Base-by-base conservation (phyloP, 2,113 vertebrate species). In the Damaliscus lunatus region DNA sequence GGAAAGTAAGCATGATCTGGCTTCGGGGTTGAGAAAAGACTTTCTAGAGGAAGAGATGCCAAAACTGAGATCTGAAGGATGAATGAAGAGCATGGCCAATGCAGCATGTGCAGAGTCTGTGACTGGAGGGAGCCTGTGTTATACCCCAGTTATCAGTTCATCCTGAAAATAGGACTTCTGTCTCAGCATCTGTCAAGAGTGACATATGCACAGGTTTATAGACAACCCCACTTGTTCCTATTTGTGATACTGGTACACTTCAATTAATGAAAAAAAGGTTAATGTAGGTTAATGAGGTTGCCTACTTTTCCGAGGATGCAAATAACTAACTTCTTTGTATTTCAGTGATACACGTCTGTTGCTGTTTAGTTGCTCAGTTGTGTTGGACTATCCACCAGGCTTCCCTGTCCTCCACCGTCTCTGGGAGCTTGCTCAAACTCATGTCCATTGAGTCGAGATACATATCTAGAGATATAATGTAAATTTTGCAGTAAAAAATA, bases 401-500 rank as follows among this genome's bases (percentile, higher is more conserved):
- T 74, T 40, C 36, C 21, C 67, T 40, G 21, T 74, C 36, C 36
- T 74, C 40, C 36, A 40, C 11, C 40, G 3, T 40, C 36, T 40
- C 67, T 74, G 21, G n/a, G 67, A 74, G 36, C 36, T 40, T 40
- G 36, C 36, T 74, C 67, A 74, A 40, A 74, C 67, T 25, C 21
- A 74, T 23, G 21, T 23, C 36, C 21, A 74, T 6, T 74, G 36
- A 74, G 36, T 74, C 3, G 0, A 74, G n/a, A 40, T 40, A 23
- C 17, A 71, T 55, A 46, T 40, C 8, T 82, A 91, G 31, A 80
- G 9, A 23, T 81, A 43, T 31, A 83, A 29, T 80, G 57, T 50
- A 96, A 94, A 91, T 93, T 96, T 81, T 96, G 48, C 19, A 71
- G 43, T 82, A 92, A 95, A 84, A 96, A 93, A 33, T 31, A 87